These are phyloP conservation scores for Microplitis mediator DNA, from an alignment of 1,140 invertebrate genomes.

Conservation along the genomic window DNA sequence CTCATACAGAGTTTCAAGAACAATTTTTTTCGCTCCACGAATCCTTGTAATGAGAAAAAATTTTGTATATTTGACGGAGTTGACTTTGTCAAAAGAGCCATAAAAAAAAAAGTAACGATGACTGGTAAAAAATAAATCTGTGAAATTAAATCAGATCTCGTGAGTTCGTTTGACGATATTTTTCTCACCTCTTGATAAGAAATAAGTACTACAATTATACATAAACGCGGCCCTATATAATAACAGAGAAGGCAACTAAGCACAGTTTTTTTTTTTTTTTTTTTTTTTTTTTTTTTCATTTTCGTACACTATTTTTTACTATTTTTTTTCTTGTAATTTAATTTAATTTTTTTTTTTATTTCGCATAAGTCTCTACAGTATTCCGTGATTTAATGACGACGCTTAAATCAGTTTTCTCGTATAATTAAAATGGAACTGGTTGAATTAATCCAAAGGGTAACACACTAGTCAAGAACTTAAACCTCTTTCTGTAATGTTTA, in stretches of 20 bases:
- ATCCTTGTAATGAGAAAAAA: background rate
- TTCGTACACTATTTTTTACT: background rate
- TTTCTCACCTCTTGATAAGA: background rate
- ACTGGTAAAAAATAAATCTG: background rate
- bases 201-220: background rate
- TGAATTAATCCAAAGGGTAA: background rate
- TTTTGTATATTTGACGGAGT: background rate
- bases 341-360: background rate
- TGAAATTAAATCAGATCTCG: background rate
- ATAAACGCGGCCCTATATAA: background rate
- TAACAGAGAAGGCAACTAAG: background rate
- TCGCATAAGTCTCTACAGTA: background rate
- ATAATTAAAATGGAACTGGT: conserved; percentile 1
- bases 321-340: too few relatives aligned
- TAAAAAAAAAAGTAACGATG: background rate
- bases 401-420: background rate
- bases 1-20: background rate
- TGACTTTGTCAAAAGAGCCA: background rate
- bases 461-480: too few relatives aligned
- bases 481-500: too few relatives aligned
- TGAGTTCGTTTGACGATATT: background rate
- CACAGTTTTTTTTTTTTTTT: background rate
- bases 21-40: background rate
- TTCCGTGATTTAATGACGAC: background rate
- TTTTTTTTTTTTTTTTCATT: too few relatives aligned